These are phyloP conservation scores for Ornithorhynchus anatinus DNA, from an alignment of 2,113 vertebrate genomes.

Conservation along the genomic window DNA sequence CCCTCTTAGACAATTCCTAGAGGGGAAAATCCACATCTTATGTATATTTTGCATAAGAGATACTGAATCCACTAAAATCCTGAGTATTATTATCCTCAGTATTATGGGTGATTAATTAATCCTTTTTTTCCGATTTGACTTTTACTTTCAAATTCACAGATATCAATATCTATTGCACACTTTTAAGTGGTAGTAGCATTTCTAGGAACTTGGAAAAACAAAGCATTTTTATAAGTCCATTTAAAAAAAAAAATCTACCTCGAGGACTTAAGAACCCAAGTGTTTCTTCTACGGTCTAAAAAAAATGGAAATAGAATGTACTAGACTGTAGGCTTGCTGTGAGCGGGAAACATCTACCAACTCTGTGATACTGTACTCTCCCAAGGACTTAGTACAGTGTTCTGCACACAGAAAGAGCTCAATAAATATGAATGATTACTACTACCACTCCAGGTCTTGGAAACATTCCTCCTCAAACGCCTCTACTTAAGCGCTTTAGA, in stretches of 20 bases:
- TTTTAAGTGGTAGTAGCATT: not conserved
- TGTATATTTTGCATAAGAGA: too few species aligned
- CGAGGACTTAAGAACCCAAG: not conserved
- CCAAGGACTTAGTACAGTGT: too few species aligned
- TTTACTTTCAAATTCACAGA: conserved; percentile 59
- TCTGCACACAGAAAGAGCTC: too few species aligned
- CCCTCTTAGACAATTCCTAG: not conserved
- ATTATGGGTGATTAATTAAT: not conserved
- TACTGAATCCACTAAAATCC: not conserved
- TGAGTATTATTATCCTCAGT: not conserved
- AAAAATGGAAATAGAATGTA: conserved; percentile 13
- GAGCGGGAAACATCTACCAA: too few species aligned
- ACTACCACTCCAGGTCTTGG: too few species aligned
- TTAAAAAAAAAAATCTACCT: conserved; percentile 15
- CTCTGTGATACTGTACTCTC: too few species aligned
- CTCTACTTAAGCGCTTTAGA: too few species aligned
- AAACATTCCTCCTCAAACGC: too few species aligned
- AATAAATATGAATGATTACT: too few species aligned
- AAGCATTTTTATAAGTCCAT: not conserved
- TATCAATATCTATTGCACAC: not conserved
- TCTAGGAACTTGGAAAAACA: not conserved
- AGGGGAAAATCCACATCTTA: not conserved
- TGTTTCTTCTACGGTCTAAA: not conserved
- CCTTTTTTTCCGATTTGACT: conserved; percentile 28
- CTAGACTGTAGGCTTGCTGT: too few species aligned